Conservation (phyloP, 2,888 invertebrate species). For the Byasa hedistus region DNA sequence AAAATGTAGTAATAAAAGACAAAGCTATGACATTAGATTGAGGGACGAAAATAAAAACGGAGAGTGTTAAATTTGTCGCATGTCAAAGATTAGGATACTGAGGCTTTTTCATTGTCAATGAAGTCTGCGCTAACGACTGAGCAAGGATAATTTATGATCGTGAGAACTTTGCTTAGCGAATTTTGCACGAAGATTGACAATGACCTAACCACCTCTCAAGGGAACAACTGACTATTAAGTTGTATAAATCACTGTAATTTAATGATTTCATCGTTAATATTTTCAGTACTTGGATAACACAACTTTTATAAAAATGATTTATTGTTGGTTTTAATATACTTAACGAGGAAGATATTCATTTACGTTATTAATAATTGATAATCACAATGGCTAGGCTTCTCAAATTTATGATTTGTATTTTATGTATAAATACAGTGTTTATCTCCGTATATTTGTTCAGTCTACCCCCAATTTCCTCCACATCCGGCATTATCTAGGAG, state of each 20-base stretch:
- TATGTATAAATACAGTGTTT: too few species aligned
- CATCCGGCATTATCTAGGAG: too few species aligned
- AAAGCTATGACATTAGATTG: not conserved
- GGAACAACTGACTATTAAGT: conserved; percentile 11
- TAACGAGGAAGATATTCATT: not conserved
- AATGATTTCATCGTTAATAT: not conserved
- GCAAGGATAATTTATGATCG: conserved; percentile 24
- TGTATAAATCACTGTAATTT: conserved; percentile 1
- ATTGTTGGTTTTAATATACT: not conserved
- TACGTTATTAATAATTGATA: not conserved
- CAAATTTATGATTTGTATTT: too few species aligned
- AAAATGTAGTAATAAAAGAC: not conserved
- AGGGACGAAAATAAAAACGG: not conserved
- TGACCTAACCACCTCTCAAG: conserved; percentile 12
- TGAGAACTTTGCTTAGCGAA: conserved; percentile 22
- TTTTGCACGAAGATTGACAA: conserved; percentile 23
- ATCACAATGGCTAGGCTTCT: not conserved
- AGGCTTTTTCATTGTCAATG: conserved; percentile 27
- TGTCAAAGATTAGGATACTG: conserved; percentile 23
- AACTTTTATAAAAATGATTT: not conserved
- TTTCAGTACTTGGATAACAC: not conserved
- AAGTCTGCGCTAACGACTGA: conserved; percentile 25
- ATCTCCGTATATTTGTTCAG: too few species aligned
- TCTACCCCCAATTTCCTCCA: too few species aligned
- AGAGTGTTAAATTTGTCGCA: conserved; percentile 22